These are phyloP conservation scores for Epicampocera succincta DNA, from an alignment of 2,888 invertebrate species.

Conservation along the genomic window DNA sequence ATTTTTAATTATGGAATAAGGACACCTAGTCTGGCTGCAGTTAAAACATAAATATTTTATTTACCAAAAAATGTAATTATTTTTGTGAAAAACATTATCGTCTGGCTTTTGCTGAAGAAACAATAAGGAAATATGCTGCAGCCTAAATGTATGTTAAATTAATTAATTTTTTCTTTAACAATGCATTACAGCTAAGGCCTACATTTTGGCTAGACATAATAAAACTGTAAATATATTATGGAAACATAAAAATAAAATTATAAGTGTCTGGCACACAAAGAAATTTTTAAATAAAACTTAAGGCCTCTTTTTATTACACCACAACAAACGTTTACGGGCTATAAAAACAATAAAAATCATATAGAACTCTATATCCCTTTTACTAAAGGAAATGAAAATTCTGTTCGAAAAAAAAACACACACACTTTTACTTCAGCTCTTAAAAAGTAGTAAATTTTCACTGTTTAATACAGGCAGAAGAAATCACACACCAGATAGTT, in stretches of 20 bases:
- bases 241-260: slow-evolving; percentile 12
- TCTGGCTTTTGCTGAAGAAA: slow-evolving; percentile 23
- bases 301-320: slow-evolving; percentile 59
- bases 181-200: slow-evolving; percentile 50
- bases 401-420: slow-evolving; percentile 27
- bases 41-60: slow-evolving; percentile 14
- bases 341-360: slow-evolving; percentile 64
- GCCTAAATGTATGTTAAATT: slow-evolving; percentile 64
- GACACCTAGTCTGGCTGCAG: slow-evolving; percentile 70
- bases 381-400: slow-evolving; percentile 15
- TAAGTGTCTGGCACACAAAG: slow-evolving; percentile 25
- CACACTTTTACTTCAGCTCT: slow-evolving; percentile 11
- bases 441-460: slow-evolving; percentile 59
- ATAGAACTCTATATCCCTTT: slow-evolving; percentile 47
- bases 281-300: slow-evolving; percentile 42
- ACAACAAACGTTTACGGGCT: slow-evolving; percentile 39
- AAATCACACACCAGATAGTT: slow-evolving; percentile 64
- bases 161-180: slow-evolving; percentile 49
- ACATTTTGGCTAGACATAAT: slow-evolving; percentile 65
- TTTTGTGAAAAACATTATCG: slow-evolving; percentile 34
- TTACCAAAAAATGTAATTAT: slow-evolving; percentile 51
- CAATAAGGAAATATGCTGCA: slow-evolving; percentile 24
- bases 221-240: slow-evolving; percentile 46
- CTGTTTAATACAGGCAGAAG: slow-evolving; percentile 44
- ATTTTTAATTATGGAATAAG: slow-evolving; percentile 72